A percentile compares a stretch with the other conserved stretches of the same genome.
Evolutionary conservation across 2,113 vertebrate species (phyloP).

Genomic region (Machaerirhynchus nigripectus): DNA sequence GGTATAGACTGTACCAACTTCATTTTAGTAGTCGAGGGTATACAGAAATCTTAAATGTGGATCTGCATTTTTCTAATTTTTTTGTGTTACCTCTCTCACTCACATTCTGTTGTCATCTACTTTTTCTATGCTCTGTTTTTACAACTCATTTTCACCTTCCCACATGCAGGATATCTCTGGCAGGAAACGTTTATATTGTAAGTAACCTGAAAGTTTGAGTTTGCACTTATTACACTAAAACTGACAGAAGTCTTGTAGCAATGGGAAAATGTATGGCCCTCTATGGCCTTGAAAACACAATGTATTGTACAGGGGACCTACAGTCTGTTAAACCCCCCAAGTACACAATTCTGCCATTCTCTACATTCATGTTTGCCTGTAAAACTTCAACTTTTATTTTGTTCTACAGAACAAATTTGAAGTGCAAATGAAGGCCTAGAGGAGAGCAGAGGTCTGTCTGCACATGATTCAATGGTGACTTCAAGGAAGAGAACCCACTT

Average conservation of each 20-base stretch:
- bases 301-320: background rate
- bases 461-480: background rate
- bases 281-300: background rate
- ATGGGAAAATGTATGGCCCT: background rate
- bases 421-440: background rate
- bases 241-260: background rate
- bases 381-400: background rate
- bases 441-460: background rate
- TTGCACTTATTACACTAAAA: background rate
- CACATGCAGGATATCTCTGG: constrained; percentile 24
- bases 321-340: background rate
- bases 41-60: background rate
- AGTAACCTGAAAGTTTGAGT: constrained; percentile 2
- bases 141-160: constrained; percentile 54
- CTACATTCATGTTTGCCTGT: background rate
- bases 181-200: constrained; percentile 20
- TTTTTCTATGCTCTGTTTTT: background rate
- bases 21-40: background rate
- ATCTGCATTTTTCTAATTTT: background rate
- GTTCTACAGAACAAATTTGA: background rate
- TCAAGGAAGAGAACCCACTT: background rate
- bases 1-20: background rate
- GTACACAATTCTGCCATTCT: background rate
- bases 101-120: background rate
- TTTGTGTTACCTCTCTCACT: background rate